Evolutionary conservation across 2,888 invertebrate species (phyloP).

Genomic region (Yponomeuta evonymella): DNA sequence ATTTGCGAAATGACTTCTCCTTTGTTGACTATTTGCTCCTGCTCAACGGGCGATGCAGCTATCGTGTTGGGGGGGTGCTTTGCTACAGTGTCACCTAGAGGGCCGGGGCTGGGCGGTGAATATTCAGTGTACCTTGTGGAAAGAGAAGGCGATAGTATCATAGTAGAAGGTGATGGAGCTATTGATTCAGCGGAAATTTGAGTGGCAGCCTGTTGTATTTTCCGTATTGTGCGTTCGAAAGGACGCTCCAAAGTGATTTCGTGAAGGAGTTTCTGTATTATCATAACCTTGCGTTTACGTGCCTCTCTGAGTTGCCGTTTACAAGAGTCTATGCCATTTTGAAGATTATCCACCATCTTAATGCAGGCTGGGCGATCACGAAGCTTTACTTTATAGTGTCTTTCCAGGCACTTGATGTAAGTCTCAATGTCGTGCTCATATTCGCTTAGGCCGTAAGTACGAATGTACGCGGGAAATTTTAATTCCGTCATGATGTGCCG

Average conservation of each 20-base stretch:
- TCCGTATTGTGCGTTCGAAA: background rate
- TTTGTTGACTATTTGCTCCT: constrained; percentile 6
- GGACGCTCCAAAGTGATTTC: background rate
- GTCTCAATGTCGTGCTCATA: constrained; percentile 39
- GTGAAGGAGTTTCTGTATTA: constrained; percentile 48
- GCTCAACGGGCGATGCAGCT: background rate
- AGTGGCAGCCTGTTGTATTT: background rate
- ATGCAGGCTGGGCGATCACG: constrained; percentile 49
- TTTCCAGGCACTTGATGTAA: constrained; percentile 46
- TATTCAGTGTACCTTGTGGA: background rate
- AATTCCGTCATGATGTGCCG: constrained; percentile 25
- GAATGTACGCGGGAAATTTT: constrained; percentile 40
- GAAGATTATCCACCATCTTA: constrained; percentile 40
- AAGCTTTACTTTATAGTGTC: constrained; percentile 44
- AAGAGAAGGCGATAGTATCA: background rate
- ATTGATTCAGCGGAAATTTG: background rate
- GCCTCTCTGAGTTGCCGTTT: constrained; percentile 43
- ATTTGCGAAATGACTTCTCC: background rate
- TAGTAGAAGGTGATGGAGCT: background rate
- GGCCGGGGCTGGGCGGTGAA: background rate
- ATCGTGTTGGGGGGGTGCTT: background rate
- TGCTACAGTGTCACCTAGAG: background rate
- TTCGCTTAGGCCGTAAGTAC: constrained; percentile 38
- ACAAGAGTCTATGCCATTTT: constrained; percentile 35
- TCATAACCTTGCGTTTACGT: constrained; percentile 39